Percentiles rank a stretch among this genome's conserved stretches.
Evolutionary conservation across 2,888 invertebrate species (phyloP).

Genomic region (Trichopoda pennipes): DNA sequence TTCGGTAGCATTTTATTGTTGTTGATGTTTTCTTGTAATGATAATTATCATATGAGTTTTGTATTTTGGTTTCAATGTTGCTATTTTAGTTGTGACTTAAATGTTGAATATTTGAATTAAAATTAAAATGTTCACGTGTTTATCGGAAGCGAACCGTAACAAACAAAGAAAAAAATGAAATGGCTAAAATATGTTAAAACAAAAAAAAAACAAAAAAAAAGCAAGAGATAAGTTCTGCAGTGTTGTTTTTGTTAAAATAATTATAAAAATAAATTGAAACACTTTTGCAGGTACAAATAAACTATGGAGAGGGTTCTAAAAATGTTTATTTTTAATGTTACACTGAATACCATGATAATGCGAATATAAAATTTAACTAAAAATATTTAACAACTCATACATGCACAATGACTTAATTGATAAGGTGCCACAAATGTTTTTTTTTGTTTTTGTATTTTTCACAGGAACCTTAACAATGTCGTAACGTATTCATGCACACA

Average conservation of each 20-base stretch:
- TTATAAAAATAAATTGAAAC: constrained; percentile 40
- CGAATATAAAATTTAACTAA: constrained; percentile 29
- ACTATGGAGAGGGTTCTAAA: constrained; percentile 58
- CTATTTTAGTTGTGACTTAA: constrained; percentile 22
- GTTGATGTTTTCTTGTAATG: constrained; percentile 46
- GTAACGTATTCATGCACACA: constrained; percentile 5
- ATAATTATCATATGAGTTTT: constrained; percentile 65
- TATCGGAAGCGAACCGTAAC: constrained; percentile 62
- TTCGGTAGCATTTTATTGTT: constrained; percentile 57
- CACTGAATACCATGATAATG: constrained; percentile 62
- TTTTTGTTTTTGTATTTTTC: too few species aligned
- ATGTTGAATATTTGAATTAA: constrained; percentile 56
- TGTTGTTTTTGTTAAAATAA: constrained; percentile 58
- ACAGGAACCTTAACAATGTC: constrained; percentile 44
- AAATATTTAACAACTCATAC: constrained; percentile 8
- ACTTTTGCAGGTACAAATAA: constrained; percentile 54
- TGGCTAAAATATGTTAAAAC: constrained; percentile 46
- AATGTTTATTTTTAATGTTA: constrained; percentile 32
- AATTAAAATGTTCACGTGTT: constrained; percentile 66
- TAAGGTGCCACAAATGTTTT: constrained; percentile 44
- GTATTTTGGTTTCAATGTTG: constrained; percentile 43
- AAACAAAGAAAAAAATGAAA: constrained; percentile 59
- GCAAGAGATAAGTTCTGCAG: constrained; percentile 45
- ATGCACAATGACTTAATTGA: constrained; percentile 6
- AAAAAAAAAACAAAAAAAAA: too few species aligned